Conservation (phyloP, 2,888 invertebrate species). For the Holacanthella duospinosa region DNA sequence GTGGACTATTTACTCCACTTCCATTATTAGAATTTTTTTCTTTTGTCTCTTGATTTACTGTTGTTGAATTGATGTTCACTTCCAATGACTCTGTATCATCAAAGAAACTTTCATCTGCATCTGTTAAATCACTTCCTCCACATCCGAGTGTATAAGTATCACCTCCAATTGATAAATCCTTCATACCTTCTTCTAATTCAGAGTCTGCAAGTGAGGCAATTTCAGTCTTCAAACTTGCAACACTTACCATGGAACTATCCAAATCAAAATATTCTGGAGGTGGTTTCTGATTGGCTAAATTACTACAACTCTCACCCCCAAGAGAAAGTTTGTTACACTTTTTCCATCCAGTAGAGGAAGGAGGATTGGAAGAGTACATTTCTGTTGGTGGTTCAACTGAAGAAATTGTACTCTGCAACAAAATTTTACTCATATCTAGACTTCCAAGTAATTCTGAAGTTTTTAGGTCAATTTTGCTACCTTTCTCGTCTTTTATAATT, state of each 20-base stretch:
- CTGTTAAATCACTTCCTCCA: background rate
- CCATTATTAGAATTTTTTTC: background rate
- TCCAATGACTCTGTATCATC: background rate
- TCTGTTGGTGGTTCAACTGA: constrained; percentile 30
- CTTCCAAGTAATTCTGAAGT: constrained; percentile 9
- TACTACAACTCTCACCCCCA: constrained; percentile 15
- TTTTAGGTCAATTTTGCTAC: constrained; percentile 11
- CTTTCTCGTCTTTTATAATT: constrained; percentile 4
- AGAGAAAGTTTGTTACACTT: constrained; percentile 16
- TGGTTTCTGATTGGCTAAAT: constrained; percentile 28
- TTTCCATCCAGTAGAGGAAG: constrained; percentile 24
- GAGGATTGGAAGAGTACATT: constrained; percentile 24
- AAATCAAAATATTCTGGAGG: constrained; percentile 29
- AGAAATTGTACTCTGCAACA: constrained; percentile 9
- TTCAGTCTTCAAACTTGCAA: constrained; percentile 35
- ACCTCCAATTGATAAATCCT: constrained; percentile 6
- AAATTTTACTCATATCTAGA: background rate
- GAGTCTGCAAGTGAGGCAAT: constrained; percentile 12
- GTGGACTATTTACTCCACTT: background rate
- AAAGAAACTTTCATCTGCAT: constrained; percentile 8
- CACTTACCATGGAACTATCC: constrained; percentile 36
- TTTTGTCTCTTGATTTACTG: background rate
- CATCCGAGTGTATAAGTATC: background rate
- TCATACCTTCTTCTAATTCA: constrained; percentile 4
- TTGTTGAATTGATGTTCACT: background rate